phyloP scores from a whole-genome alignment of 2,797 vertebrate species.

The Rhinatrema bivittatum region DNA sequence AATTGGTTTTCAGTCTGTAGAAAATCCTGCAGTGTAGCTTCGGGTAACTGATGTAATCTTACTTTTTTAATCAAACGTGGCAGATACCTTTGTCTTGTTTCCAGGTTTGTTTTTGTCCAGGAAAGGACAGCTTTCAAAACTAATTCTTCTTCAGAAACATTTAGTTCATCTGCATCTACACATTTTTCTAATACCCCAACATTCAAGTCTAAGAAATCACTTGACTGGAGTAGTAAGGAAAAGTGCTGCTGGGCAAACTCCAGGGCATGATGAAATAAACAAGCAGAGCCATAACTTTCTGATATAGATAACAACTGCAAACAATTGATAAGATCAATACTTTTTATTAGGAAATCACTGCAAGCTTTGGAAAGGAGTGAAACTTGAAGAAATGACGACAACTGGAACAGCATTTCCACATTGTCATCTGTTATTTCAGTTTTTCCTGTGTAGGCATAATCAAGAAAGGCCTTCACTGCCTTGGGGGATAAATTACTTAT shows the following conservation, averaged over 20 bases:
- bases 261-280: constrained; percentile 66
- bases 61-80: constrained; percentile 71
- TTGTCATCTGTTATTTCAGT: constrained; percentile 83
- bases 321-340: constrained; percentile 80
- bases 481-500: constrained; percentile 75
- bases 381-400: constrained; percentile 67
- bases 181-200: constrained; percentile 72
- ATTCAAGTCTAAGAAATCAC: constrained; percentile 86
- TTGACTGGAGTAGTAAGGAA: constrained; percentile 63
- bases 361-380: constrained; percentile 80
- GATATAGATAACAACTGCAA: constrained; percentile 78
- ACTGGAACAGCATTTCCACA: constrained; percentile 87
- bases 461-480: constrained; percentile 79
- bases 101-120: constrained; percentile 70
- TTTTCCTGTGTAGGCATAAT: constrained; percentile 89
- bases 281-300: constrained; percentile 80
- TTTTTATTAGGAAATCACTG: constrained; percentile 88
- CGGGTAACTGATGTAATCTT: constrained; percentile 84
- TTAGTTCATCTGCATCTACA: constrained; percentile 70
- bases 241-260: constrained; percentile 80
- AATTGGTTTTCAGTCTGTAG: constrained; percentile 61
- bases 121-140: constrained; percentile 71
- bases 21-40: constrained; percentile 60
- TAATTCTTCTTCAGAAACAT: constrained; percentile 75
- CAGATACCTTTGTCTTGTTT: constrained; percentile 62